A percentile compares a stretch with the other conserved stretches of the same genome.
Conservation (phyloP, 2,888 invertebrate species). For the Ophion slaviceki region DNA sequence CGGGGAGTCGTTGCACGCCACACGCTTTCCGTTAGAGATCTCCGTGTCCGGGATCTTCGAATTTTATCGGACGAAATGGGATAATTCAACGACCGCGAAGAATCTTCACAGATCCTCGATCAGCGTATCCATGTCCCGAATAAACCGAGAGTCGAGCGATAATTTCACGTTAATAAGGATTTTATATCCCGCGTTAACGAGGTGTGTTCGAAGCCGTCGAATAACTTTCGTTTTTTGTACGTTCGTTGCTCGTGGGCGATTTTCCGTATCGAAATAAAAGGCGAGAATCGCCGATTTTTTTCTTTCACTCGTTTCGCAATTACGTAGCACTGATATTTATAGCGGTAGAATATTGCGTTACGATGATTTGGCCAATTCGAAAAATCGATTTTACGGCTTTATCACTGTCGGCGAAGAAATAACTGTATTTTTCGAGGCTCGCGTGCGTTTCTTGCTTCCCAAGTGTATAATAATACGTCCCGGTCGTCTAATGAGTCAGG, state of each 20-base stretch:
- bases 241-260: not conserved
- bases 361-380: not conserved
- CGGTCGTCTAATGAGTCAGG: slow-evolving; percentile 13
- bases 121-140: not conserved
- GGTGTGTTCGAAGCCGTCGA: not conserved
- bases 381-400: not conserved
- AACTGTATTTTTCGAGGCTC: slow-evolving; percentile 16
- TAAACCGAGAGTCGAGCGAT: not conserved
- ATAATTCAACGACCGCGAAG: slow-evolving; percentile 32
- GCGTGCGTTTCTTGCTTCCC: slow-evolving; percentile 5
- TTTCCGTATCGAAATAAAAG: no score
- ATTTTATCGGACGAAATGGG: not conserved
- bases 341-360: no score
- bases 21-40: not conserved
- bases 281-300: no score
- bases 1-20: not conserved
- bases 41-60: not conserved
- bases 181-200: slow-evolving; percentile 7
- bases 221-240: not conserved
- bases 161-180: slow-evolving; percentile 19
- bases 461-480: not conserved
- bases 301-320: no score
- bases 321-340: no score
- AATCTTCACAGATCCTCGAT: slow-evolving; percentile 14
- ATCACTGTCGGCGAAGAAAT: slow-evolving; percentile 3